phyloP scores from a whole-genome alignment of 2,113 vertebrate species.

The Oriolus oriolus region DNA sequence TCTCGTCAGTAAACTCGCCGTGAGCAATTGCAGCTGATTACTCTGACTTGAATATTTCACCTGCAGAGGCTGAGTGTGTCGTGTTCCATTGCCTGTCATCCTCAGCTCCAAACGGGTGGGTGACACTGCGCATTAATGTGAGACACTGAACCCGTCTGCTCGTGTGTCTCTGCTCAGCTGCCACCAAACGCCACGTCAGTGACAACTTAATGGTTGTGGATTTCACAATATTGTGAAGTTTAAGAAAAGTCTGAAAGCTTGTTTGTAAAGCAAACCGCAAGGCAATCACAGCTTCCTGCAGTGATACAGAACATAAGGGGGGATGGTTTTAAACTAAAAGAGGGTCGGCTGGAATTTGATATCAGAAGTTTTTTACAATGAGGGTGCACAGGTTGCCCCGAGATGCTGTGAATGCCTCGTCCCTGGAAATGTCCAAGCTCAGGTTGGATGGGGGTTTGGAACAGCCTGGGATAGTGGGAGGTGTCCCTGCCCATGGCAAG shows the following conservation, averaged over 20 bases:
- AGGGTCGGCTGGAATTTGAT: neutral
- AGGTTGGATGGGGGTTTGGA: neutral
- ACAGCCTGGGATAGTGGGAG: neutral
- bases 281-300: neutral
- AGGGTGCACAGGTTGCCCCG: neutral
- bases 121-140: neutral
- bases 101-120: neutral
- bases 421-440: neutral
- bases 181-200: neutral
- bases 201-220: neutral
- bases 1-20: neutral
- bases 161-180: neutral
- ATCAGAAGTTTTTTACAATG: neutral
- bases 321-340: neutral
- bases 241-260: neutral
- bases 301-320: neutral
- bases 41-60: neutral
- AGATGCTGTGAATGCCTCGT: neutral
- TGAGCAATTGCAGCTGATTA: neutral
- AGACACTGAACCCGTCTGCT: neutral
- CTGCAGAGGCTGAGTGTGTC: neutral
- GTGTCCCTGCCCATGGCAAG: neutral
- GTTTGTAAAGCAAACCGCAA: neutral
- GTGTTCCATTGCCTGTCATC: neutral
- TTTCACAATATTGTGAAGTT: slow-evolving; percentile 34